Base-by-base conservation (phyloP, 1,140 invertebrate genomes). In the Aphaenogaster ashmeadi region DNA sequence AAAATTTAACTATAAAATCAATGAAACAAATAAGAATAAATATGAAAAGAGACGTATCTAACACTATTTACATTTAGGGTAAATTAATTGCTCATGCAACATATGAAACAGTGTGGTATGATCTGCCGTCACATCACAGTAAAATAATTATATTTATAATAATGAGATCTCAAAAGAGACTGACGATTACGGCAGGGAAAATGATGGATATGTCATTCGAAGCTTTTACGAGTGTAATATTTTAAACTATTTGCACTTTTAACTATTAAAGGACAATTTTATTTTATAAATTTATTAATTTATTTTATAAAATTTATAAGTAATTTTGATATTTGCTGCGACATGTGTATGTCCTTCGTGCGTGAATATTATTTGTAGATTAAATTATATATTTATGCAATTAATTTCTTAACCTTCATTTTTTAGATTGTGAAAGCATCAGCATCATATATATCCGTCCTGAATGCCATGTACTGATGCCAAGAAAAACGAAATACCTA, bases 361-460 rank as follows among this genome's bases (percentile, higher is more conserved):
- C 3, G 8, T 80, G 2, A 11, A 52, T 1, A 21, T 13, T 13
- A 11, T 27, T 6, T 33, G 2, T 33, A 8, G 5, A 18, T 15
- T n/a, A 27, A 54, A 41, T 7, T 71, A 27, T 27, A 27, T 27
- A 27, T 27, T 27, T 27, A 27, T 27, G 21, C 21, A 27, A 27
- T 27, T 58, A 27, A 13, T 50, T 27, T 72, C 18, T 18, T 62
- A 60, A 44, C 36, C 2, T 15, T 33, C 18, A 38, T 8, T 18
- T 15, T 85, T 44, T 50, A 54, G 86, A 84, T 87, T 0, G 3
- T 87, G 8, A 87, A 75, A 13, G 58, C 79, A 15, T 84, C 79
- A 15, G 79, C 67, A 9, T 87, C 86, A 44, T 87, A 84, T 27
- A 8, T 64, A 36, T 87, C 86, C 1, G 69, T 87, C 13, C 58